Percentiles rank a stretch among this genome's conserved stretches.
Conservation (phyloP, 2,797 vertebrate genomes). For the Lepilemur ruficaudatus region DNA sequence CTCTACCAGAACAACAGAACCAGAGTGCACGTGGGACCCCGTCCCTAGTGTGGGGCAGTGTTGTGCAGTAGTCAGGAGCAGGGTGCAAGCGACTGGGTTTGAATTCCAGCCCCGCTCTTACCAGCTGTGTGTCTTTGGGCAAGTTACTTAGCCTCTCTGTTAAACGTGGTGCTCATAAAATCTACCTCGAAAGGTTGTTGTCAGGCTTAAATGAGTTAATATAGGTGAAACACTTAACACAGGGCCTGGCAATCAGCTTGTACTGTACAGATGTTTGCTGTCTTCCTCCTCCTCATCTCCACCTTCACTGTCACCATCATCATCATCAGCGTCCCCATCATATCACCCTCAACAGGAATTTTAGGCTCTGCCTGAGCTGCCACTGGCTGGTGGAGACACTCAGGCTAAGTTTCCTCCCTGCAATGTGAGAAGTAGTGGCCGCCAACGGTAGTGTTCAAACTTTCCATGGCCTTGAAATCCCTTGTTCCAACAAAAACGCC, state of each 20-base stretch:
- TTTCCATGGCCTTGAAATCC: neutral
- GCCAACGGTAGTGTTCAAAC: neutral
- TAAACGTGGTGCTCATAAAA: neutral
- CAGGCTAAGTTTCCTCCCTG: neutral
- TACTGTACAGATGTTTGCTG: neutral
- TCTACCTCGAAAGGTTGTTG: neutral
- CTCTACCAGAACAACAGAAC: neutral
- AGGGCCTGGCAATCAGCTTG: neutral
- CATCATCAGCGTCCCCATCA: neutral
- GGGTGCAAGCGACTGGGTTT: neutral
- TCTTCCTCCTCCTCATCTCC: neutral
- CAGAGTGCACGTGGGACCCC: rapidly evolving
- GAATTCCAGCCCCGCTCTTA: neutral
- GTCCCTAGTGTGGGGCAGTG: rapidly evolving
- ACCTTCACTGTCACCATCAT: neutral
- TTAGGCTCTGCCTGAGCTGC: neutral
- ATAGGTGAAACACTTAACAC: neutral
- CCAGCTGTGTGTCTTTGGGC: neutral
- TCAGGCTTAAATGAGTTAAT: neutral
- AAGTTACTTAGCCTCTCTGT: neutral
- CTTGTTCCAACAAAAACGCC: neutral
- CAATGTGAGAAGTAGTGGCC: neutral
- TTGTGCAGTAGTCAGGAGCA: rapidly evolving
- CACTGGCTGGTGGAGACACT: neutral
- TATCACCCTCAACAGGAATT: neutral